phyloP scores from a whole-genome alignment of 1,140 invertebrate genomes.

The Solenopsis invicta region DNA sequence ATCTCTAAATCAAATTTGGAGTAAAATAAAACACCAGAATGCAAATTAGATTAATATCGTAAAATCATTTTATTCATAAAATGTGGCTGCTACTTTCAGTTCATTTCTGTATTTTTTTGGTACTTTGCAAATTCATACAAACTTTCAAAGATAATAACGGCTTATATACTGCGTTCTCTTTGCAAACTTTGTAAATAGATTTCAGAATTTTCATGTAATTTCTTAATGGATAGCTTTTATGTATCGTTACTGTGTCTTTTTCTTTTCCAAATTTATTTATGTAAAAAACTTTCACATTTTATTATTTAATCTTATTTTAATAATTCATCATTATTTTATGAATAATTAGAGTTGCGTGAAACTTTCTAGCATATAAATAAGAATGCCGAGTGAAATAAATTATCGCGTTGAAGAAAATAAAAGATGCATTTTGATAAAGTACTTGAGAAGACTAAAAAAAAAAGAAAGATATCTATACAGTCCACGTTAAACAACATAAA shows the following conservation, averaged over 20 bases:
- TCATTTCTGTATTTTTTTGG: constrained; percentile 23
- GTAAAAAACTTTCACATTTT: neutral
- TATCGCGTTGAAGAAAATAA: neutral
- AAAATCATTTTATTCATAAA: constrained; percentile 12
- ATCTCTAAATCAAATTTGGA: constrained; percentile 15
- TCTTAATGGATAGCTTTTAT: constrained; percentile 11
- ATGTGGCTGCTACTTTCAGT: neutral
- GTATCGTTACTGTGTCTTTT: neutral
- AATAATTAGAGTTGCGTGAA: neutral
- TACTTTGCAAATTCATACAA: constrained; percentile 18
- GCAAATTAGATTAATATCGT: neutral
- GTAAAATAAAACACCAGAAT: neutral
- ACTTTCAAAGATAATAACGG: constrained; percentile 15
- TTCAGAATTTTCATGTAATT: constrained; percentile 16
- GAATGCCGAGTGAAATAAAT: neutral
- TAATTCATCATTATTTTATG: neutral
- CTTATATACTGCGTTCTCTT: constrained; percentile 33
- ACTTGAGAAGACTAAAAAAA: neutral
- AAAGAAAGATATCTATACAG: neutral
- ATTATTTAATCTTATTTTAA: neutral
- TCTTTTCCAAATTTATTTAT: neutral
- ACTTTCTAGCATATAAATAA: neutral
- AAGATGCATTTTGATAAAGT: neutral
- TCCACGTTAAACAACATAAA: neutral
- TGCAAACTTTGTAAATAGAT: neutral